phyloP scores from a whole-genome alignment of 1,140 invertebrate species.

The Musca vetustissima region DNA sequence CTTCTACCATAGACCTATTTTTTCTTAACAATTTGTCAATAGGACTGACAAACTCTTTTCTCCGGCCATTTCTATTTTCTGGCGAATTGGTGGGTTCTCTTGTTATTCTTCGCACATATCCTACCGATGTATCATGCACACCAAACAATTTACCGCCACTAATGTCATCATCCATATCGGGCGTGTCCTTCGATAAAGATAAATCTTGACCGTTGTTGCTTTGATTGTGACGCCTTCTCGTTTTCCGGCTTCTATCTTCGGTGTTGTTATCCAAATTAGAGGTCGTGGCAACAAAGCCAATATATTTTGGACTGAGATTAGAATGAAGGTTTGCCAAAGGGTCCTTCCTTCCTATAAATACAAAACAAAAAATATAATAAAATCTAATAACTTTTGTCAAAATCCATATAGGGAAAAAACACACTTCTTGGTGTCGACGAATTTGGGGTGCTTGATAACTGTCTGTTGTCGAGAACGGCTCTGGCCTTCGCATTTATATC shows the following conservation, averaged over 20 bases:
- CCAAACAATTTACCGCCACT: conserved; percentile 8
- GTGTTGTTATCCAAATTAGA: not conserved
- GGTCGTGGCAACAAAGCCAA: conserved; percentile 26
- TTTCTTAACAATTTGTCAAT: conserved; percentile 29
- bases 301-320: conserved; percentile 29
- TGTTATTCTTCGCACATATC: conserved; percentile 15
- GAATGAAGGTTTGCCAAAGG: conserved; percentile 27
- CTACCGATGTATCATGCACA: not conserved
- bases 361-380: conserved; percentile 7
- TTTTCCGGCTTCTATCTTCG: conserved; percentile 1
- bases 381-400: not conserved
- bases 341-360: conserved; percentile 26
- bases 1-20: conserved; percentile 19
- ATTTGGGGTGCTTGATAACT: not conserved
- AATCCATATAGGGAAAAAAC: conserved; percentile 1
- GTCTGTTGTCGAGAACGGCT: conserved; percentile 1
- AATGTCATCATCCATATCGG: not conserved
- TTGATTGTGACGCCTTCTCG: conserved; percentile 11
- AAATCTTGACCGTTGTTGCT: not conserved
- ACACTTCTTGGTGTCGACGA: conserved; percentile 29
- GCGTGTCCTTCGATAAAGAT: not conserved
- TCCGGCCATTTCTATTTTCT: not conserved
- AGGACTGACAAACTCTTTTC: conserved; percentile 27
- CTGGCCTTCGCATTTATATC: not conserved
- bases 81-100: conserved; percentile 1